Conservation (phyloP, 2,797 vertebrate species). For the Sebastes steindachneri region DNA sequence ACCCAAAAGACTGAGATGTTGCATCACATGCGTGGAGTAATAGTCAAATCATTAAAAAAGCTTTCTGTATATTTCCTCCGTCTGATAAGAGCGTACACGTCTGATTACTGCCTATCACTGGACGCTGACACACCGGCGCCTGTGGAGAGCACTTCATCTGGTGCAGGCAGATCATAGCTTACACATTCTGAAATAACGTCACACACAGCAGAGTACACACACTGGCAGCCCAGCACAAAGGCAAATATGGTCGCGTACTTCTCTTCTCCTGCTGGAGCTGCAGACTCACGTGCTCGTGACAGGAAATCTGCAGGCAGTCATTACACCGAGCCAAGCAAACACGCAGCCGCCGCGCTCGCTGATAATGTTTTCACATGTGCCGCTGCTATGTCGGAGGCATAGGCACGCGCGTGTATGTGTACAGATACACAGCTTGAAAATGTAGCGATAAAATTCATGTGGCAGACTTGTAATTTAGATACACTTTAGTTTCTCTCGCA, state of each 20-base stretch:
- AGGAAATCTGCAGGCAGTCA: slow-evolving; percentile 81
- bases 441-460: slow-evolving; percentile 17
- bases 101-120: slow-evolving; percentile 52
- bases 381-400: slow-evolving; percentile 32
- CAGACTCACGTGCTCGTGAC: slow-evolving; percentile 67
- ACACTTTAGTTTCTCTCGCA: not conserved
- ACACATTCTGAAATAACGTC: slow-evolving; percentile 82
- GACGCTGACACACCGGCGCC: slow-evolving; percentile 54
- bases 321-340: slow-evolving; percentile 80
- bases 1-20: slow-evolving; percentile 53
- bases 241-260: slow-evolving; percentile 80
- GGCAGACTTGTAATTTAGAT: slow-evolving; percentile 5
- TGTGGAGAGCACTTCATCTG: slow-evolving; percentile 81
- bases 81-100: slow-evolving; percentile 53
- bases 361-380: slow-evolving; percentile 71
- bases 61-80: slow-evolving; percentile 39
- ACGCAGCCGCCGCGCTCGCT: slow-evolving; percentile 54
- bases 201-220: slow-evolving; percentile 83
- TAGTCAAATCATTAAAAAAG: slow-evolving; percentile 51
- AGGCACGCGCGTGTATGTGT: slow-evolving; percentile 1
- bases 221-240: slow-evolving; percentile 76
- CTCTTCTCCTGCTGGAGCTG: slow-evolving; percentile 60
- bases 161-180: slow-evolving; percentile 82
- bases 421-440: slow-evolving; percentile 21
- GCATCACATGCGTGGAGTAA: slow-evolving; percentile 48